Conservation (phyloP, 2,797 vertebrate genomes). For the Enteromius treurensis region DNA sequence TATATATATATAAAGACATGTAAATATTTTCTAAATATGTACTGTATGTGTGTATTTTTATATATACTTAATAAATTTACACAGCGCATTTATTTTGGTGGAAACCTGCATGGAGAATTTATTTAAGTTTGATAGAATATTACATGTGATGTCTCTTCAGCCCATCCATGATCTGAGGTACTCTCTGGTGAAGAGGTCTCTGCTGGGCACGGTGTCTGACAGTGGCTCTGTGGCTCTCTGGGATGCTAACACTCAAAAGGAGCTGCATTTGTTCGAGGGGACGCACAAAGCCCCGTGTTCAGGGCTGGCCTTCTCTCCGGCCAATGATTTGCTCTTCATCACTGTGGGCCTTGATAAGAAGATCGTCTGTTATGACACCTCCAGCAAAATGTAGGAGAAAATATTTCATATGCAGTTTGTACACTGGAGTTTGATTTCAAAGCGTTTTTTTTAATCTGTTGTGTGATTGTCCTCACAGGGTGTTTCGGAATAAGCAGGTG, state of each 20-base stretch:
- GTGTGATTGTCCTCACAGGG: constrained; percentile 68
- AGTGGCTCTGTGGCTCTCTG: constrained; percentile 91
- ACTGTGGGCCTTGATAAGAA: constrained; percentile 96
- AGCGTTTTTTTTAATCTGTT: not conserved
- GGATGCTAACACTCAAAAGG: constrained; percentile 91
- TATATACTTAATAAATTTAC: too few species aligned
- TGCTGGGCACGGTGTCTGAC: constrained; percentile 92
- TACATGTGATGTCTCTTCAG: constrained; percentile 68
- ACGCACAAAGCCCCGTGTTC: constrained; percentile 93
- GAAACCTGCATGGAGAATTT: not conserved
- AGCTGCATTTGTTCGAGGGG: constrained; percentile 85
- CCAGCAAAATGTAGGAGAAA: constrained; percentile 87
- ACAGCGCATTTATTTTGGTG: not conserved
- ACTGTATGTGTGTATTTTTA: too few species aligned
- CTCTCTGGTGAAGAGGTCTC: constrained; percentile 88
- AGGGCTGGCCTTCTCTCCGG: constrained; percentile 92
- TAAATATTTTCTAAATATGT: too few species aligned
- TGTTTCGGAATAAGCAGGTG: constrained; percentile 85
- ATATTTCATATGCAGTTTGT: not conserved
- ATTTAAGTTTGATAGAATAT: not conserved
- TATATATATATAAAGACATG: too few species aligned
- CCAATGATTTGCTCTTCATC: constrained; percentile 91
- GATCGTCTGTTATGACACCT: constrained; percentile 93
- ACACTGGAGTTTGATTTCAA: not conserved
- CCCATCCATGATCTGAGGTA: constrained; percentile 90